Evolutionary conservation across 2,888 invertebrate genomes (phyloP).

Genomic region (Fragum whitleyi): DNA sequence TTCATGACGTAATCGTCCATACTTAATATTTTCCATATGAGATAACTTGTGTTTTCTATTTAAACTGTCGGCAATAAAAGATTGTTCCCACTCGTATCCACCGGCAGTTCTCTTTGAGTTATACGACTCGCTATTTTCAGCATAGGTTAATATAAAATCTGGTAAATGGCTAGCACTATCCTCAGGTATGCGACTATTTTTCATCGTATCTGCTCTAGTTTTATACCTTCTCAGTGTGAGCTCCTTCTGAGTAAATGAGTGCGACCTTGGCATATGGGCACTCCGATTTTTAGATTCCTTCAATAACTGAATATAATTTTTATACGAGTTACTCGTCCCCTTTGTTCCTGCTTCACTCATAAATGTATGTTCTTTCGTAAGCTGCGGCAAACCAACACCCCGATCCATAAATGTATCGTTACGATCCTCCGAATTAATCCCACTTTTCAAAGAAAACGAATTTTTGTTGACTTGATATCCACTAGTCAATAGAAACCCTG

Average conservation of each 20-base stretch:
- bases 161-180: constrained; percentile 44
- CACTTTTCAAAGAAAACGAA: background rate
- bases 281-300: constrained; percentile 63
- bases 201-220: constrained; percentile 52
- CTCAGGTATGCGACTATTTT: constrained; percentile 43
- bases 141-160: constrained; percentile 59
- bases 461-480: background rate
- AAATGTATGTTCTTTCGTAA: constrained; percentile 30
- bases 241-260: constrained; percentile 58
- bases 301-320: constrained; percentile 64
- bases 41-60: background rate
- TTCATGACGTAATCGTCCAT: background rate
- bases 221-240: constrained; percentile 59
- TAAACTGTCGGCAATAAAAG: constrained; percentile 35
- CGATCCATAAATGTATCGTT: background rate
- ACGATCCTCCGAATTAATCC: background rate
- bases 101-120: constrained; percentile 19
- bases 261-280: constrained; percentile 50
- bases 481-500: constrained; percentile 60
- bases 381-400: constrained; percentile 33
- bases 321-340: constrained; percentile 45
- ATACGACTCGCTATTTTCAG: constrained; percentile 36
- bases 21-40: constrained; percentile 8
- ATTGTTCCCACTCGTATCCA: constrained; percentile 61
- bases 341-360: constrained; percentile 28